Evolutionary conservation across 2,113 vertebrate genomes (phyloP), one percentile per base, ranked within the genome.

Genomic region (Elephas maximus): DNA sequence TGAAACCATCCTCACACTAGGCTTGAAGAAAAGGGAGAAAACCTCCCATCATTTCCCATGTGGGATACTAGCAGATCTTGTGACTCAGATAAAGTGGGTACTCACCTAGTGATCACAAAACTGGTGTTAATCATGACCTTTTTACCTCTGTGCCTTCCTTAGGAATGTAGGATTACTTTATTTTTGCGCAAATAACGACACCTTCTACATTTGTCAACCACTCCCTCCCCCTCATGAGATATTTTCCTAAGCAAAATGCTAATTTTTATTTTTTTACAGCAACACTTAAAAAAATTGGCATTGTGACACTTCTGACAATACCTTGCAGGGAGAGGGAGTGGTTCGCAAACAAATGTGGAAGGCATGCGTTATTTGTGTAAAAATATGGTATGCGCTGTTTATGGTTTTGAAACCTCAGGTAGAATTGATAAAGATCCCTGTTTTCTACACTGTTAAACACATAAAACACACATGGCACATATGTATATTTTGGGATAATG

Each of bases 21-120:
- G 1, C 41, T 60, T 90, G 18, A 41, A 30, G 37, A 80, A 9
- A 60, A 79, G 6, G 12, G 12, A 65, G 44, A 92, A 21, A 62
- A 30, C 8, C 17, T 60, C 18, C 1, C 11, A 30, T 6, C 0
- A 41, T 6, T n/a, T 1, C 8, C n/a, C 17, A 60, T 12, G 5
- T 30, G 18, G 30, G 1, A 18, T 76, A 5, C 9, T 69, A 8
- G 5, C 81, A 15, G 21, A 76, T 76, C 33, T 48, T 7, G 33
- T 28, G 57, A 41, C 17, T 69, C 18, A 86, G 14, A 76, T 65
- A 23, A 89, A 53, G 12, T 30, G 10, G 6, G 2, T 48, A 41
- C 21, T 41, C 8, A 11, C 76, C 8, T 76, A 63, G 83, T 6
- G 5, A 14, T 63, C 23, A 74, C 20, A 67, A 2, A 17, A 23